Conservation (phyloP, 1,140 invertebrate genomes). For the Cyrtorhinus lividipennis region DNA sequence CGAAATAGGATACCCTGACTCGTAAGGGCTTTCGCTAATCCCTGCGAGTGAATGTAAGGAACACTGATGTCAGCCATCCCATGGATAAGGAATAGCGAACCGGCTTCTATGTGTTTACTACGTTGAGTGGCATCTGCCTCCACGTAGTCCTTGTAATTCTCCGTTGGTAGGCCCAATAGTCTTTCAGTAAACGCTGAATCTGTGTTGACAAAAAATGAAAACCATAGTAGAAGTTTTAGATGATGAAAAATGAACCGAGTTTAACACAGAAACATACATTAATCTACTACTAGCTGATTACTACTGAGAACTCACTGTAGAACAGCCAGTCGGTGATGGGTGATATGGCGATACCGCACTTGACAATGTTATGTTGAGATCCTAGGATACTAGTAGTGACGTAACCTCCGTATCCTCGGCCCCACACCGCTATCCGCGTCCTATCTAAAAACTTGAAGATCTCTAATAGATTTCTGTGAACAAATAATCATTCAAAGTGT, state of each 20-base stretch:
- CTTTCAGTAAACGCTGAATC: slow-evolving; percentile 91
- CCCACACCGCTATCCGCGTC: slow-evolving; percentile 78
- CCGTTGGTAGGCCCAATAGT: slow-evolving; percentile 69
- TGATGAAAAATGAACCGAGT: slow-evolving; percentile 1
- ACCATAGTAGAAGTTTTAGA: not conserved
- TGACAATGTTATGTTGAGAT: slow-evolving; percentile 68
- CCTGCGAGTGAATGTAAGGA: slow-evolving; percentile 80
- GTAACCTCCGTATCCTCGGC: slow-evolving; percentile 95
- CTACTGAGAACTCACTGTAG: slow-evolving; percentile 73
- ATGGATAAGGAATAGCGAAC: slow-evolving; percentile 77
- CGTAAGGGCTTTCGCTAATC: slow-evolving; percentile 71
- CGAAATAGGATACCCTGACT: slow-evolving; percentile 74
- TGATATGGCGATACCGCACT: slow-evolving; percentile 83
- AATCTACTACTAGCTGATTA: too few relatives aligned
- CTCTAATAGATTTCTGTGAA: slow-evolving; percentile 57
- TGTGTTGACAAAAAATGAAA: slow-evolving; percentile 32
- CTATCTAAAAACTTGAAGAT: slow-evolving; percentile 72
- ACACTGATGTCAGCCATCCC: slow-evolving; percentile 80
- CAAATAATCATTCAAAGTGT: too few relatives aligned
- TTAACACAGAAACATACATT: too few relatives aligned
- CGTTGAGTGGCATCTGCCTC: slow-evolving; percentile 76
- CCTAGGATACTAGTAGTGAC: slow-evolving; percentile 77
- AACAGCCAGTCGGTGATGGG: slow-evolving; percentile 90
- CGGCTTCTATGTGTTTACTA: slow-evolving; percentile 65
- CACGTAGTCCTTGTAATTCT: slow-evolving; percentile 86